phyloP scores from a whole-genome alignment of 2,113 vertebrate genomes.

The Microtus oregoni region DNA sequence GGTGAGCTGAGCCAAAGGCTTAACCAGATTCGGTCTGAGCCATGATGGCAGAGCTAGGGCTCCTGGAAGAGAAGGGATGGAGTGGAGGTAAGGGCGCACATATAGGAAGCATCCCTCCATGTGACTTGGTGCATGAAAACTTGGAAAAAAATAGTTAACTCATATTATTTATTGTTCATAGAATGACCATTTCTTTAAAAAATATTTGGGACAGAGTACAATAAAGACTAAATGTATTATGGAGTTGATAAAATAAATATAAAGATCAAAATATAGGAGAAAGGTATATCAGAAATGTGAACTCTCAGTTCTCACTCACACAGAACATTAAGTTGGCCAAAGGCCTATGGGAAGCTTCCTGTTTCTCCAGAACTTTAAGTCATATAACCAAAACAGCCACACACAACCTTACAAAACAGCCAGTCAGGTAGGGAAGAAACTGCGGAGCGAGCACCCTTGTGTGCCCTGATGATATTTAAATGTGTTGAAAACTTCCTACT shows the following conservation, averaged over 20 bases:
- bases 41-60: neutral
- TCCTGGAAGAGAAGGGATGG: neutral
- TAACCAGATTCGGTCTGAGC: neutral
- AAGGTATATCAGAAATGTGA: neutral
- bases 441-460: accelerated
- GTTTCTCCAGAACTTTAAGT: neutral
- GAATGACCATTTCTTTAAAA: neutral
- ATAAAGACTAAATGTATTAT: neutral
- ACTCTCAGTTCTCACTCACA: too few species aligned
- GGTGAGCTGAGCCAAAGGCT: conserved; percentile 52
- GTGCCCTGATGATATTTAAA: neutral
- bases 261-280: neutral
- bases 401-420: too few species aligned
- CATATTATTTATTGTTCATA: neutral
- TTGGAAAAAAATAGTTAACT: neutral
- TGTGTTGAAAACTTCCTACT: neutral
- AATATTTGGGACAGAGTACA: neutral
- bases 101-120: neutral
- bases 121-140: neutral
- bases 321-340: neutral
- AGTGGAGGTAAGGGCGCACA: accelerated
- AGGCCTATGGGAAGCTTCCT: neutral
- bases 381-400: neutral
- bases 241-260: neutral
- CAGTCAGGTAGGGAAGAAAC: too few species aligned